Percentiles rank a stretch among this genome's conserved stretches.
These are phyloP conservation scores for Umimayanthus chanpuru DNA, from an alignment of 92 coral and sea anemone species.

Conservation along the genomic window DNA sequence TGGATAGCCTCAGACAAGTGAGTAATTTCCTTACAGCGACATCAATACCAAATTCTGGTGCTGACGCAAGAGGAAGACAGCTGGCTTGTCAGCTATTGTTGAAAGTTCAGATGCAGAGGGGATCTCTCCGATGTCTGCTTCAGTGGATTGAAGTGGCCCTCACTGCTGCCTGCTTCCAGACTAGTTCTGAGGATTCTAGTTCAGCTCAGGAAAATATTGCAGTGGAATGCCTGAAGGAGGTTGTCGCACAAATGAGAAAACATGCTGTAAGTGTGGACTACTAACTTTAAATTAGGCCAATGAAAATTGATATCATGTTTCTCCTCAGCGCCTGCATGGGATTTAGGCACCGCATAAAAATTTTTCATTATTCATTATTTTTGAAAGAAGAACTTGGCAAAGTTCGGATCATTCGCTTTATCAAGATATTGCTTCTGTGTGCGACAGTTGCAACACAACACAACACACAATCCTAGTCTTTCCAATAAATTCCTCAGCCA, in stretches of 20 bases:
- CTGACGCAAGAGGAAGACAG: slow-evolving; percentile 68
- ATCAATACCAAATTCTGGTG: slow-evolving; percentile 60
- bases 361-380: too few relatives aligned
- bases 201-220: slow-evolving; percentile 49
- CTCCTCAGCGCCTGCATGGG: too few relatives aligned
- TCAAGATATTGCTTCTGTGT: too few relatives aligned
- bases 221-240: slow-evolving; percentile 61
- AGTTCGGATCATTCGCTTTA: too few relatives aligned
- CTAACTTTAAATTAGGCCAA: too few relatives aligned
- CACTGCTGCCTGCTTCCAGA: slow-evolving; percentile 43
- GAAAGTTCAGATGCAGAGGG: slow-evolving; percentile 64
- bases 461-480: too few relatives aligned
- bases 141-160: slow-evolving; percentile 81
- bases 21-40: slow-evolving; percentile 66
- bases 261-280: slow-evolving; percentile 52
- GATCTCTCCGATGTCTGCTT: slow-evolving; percentile 67
- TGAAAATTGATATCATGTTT: too few relatives aligned
- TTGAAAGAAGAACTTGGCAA: too few relatives aligned
- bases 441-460: too few relatives aligned
- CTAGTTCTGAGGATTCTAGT: slow-evolving; percentile 3
- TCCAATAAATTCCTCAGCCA: too few relatives aligned
- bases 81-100: slow-evolving; percentile 73
- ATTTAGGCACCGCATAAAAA: too few relatives aligned
- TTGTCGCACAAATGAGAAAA: slow-evolving; percentile 68
- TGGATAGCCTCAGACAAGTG: slow-evolving; percentile 67